Base-by-base conservation (phyloP, 2,888 invertebrate species). In the Chymomyza amoena region DNA sequence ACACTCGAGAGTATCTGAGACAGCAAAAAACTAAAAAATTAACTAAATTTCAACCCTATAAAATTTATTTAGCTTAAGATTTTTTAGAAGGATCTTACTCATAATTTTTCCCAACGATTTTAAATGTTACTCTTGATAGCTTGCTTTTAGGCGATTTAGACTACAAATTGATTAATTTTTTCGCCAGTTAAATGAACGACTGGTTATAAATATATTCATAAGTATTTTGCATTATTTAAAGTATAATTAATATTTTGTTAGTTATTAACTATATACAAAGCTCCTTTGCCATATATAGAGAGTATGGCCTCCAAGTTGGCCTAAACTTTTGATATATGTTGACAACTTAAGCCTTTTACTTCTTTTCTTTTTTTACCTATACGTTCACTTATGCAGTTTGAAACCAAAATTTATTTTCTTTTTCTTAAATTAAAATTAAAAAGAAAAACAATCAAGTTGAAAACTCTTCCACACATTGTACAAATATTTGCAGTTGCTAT, bases 321-420 rank as follows among this genome's bases (percentile, higher is more conserved):
- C 59, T 62, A 54, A 67, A 75, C 69, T 69, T 54, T 62, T 50
- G 20, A 64, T 25, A 63, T 51, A 10, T 50, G 7, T 20, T 72
- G 74, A 65, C 75, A 76, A 54, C 56, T 72, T 75, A 72, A 75
- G 76, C 76, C 65, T 64, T 50, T 36, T 39, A 18, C 16, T 57
- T 25, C 62, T 57, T 57, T 67, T 51, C 39, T 86, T 84, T 86
- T 84, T 25, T 84, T 84, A 84, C 87, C 87, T 84, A 75, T 84
- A 71, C 80, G 83, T 84, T 84, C 83, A 80, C 83, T 79, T 84
- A 81, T 84, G 83, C 83, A 84, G 83, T 84, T 86, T 84, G 78
- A 86, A 84, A 86, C 84, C 86, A 70, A 78, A 78, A 78, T 72
- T 32, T 68, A 65, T 67, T 64, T 70, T 16, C 61, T 70, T 59